Evolutionary conservation across 23 tunicate species (phyloP).

Genomic region (Oikopleura vanhoeffeni): DNA sequence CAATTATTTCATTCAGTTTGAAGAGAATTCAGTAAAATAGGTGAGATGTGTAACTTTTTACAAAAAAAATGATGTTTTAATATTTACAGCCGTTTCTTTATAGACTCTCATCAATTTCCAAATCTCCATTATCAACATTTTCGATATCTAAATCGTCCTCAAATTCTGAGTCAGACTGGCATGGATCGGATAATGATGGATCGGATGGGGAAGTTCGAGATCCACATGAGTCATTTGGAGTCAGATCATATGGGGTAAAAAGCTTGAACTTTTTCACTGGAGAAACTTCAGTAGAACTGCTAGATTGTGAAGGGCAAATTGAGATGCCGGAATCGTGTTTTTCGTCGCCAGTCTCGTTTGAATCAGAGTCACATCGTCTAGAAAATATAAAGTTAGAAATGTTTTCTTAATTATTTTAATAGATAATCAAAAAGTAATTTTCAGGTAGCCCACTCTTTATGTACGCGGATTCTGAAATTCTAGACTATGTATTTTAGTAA

Average conservation of each 20-base stretch:
- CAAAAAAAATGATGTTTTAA: no score
- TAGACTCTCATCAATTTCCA: not conserved
- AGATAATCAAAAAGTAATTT: no score
- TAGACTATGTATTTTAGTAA: no score
- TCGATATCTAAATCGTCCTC: not conserved
- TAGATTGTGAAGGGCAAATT: not conserved
- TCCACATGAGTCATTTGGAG: constrained; percentile 12
- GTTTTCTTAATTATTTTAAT: no score
- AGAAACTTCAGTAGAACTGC: not conserved
- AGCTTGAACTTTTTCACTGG: constrained; percentile 8
- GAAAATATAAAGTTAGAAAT: not conserved
- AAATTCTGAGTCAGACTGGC: not conserved
- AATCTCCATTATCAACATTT: not conserved
- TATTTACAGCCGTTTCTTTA: not conserved
- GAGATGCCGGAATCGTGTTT: not conserved
- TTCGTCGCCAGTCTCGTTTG: not conserved
- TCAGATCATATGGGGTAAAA: constrained; percentile 1
- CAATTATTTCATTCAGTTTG: no score
- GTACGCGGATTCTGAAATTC: no score
- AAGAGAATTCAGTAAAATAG: no score
- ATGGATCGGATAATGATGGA: not conserved
- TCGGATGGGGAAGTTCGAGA: not conserved
- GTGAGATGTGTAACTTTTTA: no score
- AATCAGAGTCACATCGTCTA: no score
- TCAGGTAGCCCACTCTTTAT: no score